Evolutionary conservation across 2,797 vertebrate genomes (phyloP), one percentile per base, ranked within the genome.

Genomic region (Brachymystax lenok): DNA sequence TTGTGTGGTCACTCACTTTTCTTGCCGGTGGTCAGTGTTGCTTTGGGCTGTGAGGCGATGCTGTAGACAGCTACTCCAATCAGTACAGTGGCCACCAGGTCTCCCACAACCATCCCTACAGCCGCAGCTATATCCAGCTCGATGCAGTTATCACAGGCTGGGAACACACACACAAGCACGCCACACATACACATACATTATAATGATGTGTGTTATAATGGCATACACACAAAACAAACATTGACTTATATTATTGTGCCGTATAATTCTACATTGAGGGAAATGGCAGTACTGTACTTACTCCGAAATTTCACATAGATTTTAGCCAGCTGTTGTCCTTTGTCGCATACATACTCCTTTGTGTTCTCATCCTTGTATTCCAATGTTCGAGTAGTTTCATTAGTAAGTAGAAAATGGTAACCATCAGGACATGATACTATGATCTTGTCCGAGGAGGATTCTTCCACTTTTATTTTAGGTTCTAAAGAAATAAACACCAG

Each of bases 111-210:
- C 0, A 95, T 17, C n/a, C 83, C 83, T 0, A 68, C 28, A 1
- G 0, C 0, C 0, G 86, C 0, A 0, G 88, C 16, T 0, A 0
- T 0, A 0, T 94, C 82, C 0, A 94, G 0, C 21, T 92, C 77
- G 0, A 95, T 50, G 27, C 94, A 93, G 83, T 89, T 92, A 0
- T 93, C 89, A 77, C 93, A 94, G 14, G 73, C 94, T 95, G 83
- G 13, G 78, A 3, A 81, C 40, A 73, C 64, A 81, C 35, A 79
- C 27, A 81, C 52, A 63, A 71, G 40, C 40, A 46, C 0, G 35
- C 64, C 50, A 61, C 8, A 78, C 52, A 35, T 52, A 78, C 46
- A 68, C 66, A 17, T 4, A 52, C 17, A 52, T 8, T 59, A 21
- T 61, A 21, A 21, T 7, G 35, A 30, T 66, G 7, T 72, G 68